These are phyloP conservation scores for Atractosteus spatula DNA, from an alignment of 2,113 vertebrate genomes.

Conservation along the genomic window DNA sequence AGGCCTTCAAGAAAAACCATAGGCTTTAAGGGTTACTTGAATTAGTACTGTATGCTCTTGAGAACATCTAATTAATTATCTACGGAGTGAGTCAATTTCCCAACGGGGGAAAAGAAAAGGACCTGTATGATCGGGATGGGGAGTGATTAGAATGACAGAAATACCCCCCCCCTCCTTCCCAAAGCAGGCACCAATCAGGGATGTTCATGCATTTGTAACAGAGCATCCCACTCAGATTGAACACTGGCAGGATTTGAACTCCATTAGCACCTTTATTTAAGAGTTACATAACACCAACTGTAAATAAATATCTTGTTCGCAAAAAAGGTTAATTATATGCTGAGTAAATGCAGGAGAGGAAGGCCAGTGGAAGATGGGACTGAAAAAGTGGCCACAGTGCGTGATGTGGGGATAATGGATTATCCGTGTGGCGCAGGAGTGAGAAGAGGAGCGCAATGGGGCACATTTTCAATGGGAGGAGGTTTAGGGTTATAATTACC, in stretches of 20 bases:
- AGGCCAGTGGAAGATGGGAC: slow-evolving; percentile 40
- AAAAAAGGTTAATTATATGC: slow-evolving; percentile 16
- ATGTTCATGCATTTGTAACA: not conserved
- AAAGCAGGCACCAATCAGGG: not conserved
- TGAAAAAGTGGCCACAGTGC: slow-evolving; percentile 48
- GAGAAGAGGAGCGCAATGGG: slow-evolving; percentile 18
- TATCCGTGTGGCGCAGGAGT: slow-evolving; percentile 46
- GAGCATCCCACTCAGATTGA: not conserved
- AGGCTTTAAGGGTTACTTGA: no score
- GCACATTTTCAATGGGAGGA: slow-evolving; percentile 37
- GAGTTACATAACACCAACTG: not conserved
- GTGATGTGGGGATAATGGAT: slow-evolving; percentile 55
- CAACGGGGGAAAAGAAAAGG: no score
- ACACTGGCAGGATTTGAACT: not conserved
- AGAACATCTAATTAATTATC: no score
- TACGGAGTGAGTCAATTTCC: no score
- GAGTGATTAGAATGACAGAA: not conserved
- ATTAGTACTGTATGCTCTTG: no score
- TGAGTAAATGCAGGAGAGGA: not conserved
- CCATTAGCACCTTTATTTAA: slow-evolving; percentile 11
- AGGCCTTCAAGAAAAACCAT: no score
- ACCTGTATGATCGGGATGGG: not conserved
- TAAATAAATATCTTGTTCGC: slow-evolving; percentile 7
- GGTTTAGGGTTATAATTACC: slow-evolving; percentile 50
- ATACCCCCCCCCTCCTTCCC: no score